phyloP scores from a whole-genome alignment of 2,113 vertebrate species.

The Antechinus stuartii region DNA sequence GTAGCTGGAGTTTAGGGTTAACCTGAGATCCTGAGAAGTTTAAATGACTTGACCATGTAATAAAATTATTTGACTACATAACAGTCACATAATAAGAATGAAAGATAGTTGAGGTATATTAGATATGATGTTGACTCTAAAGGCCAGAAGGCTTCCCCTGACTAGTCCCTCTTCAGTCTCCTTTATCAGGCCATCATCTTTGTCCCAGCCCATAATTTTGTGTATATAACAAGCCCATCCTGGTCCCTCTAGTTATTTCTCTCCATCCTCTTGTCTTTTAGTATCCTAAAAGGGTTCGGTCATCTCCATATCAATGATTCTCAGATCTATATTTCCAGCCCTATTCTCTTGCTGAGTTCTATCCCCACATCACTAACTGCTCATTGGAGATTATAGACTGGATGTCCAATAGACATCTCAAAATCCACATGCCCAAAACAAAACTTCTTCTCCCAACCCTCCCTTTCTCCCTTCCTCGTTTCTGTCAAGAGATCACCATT shows the following conservation, averaged over 20 bases:
- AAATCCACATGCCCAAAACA: neutral
- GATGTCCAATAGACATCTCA: neutral
- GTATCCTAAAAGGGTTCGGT: neutral
- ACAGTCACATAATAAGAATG: neutral
- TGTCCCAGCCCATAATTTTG: neutral
- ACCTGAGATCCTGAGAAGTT: neutral
- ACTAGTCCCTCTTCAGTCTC: neutral
- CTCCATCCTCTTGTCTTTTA: neutral
- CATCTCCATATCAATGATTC: neutral
- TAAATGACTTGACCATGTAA: neutral
- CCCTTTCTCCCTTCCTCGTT: neutral
- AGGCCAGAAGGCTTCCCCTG: neutral
- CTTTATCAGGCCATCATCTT: neutral
- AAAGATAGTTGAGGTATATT: neutral
- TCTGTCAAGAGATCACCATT: neutral
- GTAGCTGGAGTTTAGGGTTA: neutral
- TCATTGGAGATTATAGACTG: neutral
- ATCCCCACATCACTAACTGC: neutral
- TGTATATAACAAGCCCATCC: neutral
- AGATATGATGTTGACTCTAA: neutral
- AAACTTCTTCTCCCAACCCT: neutral
- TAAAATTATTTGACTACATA: neutral
- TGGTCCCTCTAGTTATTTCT: neutral
- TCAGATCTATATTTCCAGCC: neutral
- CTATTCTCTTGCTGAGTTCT: neutral